A percentile compares a stretch with the other conserved stretches of the same genome.
These are phyloP conservation scores for Tetraodon nigroviridis DNA, from an alignment of 2,113 vertebrate species.

Conservation along the genomic window DNA sequence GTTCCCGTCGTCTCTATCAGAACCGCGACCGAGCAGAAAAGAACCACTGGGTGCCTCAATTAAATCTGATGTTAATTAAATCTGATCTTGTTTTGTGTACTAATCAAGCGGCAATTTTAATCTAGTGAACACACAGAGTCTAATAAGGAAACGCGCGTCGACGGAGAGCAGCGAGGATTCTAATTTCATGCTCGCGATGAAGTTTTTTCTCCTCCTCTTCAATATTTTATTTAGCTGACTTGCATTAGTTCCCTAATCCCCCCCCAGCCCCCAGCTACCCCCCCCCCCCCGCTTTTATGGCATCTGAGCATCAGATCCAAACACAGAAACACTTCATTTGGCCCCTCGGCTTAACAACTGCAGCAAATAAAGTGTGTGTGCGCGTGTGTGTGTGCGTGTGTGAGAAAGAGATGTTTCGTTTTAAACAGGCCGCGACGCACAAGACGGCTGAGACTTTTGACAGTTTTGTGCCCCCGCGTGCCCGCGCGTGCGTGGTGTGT, in stretches of 20 bases:
- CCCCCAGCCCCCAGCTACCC: neutral
- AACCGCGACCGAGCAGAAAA: slow-evolving; percentile 53
- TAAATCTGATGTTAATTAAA: slow-evolving; percentile 83
- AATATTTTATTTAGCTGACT: slow-evolving; percentile 69
- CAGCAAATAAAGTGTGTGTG: no score
- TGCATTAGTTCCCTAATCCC: slow-evolving; percentile 67
- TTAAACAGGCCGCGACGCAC: neutral
- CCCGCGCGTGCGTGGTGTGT: no score
- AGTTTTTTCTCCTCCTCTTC: slow-evolving; percentile 35
- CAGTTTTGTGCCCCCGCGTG: no score
- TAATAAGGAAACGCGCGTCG: slow-evolving; percentile 68
- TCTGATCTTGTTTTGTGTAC: slow-evolving; percentile 81
- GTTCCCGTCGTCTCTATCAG: slow-evolving; percentile 67
- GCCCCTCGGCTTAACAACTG: slow-evolving; percentile 47
- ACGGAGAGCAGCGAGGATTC: slow-evolving; percentile 69
- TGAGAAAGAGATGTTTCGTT: neutral
- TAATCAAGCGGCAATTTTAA: slow-evolving; percentile 80
- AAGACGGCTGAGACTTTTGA: slow-evolving; percentile 1
- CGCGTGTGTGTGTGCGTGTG: slow-evolving; percentile 21
- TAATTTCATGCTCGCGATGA: slow-evolving; percentile 78
- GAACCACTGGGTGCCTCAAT: slow-evolving; percentile 74
- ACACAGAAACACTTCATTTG: slow-evolving; percentile 25
- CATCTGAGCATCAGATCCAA: slow-evolving; percentile 63
- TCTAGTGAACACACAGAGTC: slow-evolving; percentile 74
- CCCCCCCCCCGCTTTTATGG: slow-evolving; percentile 15